phyloP scores from a whole-genome alignment of 2,113 vertebrate genomes.

The Gnathonemus echidnorhynchus region DNA sequence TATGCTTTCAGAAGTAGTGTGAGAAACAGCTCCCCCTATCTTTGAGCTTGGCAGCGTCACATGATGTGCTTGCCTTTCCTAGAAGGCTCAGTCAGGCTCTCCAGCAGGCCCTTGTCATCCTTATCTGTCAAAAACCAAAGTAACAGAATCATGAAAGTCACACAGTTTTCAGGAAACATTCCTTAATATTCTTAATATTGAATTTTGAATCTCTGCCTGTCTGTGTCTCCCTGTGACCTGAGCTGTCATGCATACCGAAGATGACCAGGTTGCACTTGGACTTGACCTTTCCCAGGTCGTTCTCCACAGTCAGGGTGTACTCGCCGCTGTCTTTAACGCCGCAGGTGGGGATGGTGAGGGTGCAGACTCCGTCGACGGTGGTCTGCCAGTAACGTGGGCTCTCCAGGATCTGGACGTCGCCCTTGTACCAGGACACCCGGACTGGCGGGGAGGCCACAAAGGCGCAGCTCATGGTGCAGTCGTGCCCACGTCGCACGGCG shows the following conservation, averaged over 20 bases:
- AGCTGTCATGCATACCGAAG: constrained; percentile 34
- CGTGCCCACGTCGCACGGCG: constrained; percentile 28
- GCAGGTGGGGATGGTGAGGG: constrained; percentile 47
- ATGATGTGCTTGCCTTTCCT: constrained; percentile 57
- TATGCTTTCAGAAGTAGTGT: background rate
- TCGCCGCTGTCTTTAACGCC: constrained; percentile 41
- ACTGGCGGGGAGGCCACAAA: constrained; percentile 48
- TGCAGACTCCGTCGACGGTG: constrained; percentile 47
- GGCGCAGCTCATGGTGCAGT: constrained; percentile 55
- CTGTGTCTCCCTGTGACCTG: background rate
- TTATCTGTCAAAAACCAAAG: constrained; percentile 48
- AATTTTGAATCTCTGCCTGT: background rate
- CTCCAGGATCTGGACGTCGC: constrained; percentile 37
- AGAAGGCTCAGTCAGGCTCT: constrained; percentile 43
- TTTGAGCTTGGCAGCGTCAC: constrained; percentile 22
- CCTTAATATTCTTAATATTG: background rate
- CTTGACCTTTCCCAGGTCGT: constrained; percentile 44
- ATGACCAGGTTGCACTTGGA: constrained; percentile 48
- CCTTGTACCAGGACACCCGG: constrained; percentile 45
- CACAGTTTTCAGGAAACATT: background rate
- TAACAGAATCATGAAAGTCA: background rate
- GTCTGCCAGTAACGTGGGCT: constrained; percentile 48
- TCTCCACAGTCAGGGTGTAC: constrained; percentile 52
- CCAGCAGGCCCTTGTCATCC: constrained; percentile 48
- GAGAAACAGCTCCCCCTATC: background rate